Percentiles rank a stretch among this genome's conserved stretches.
Evolutionary conservation across 2,797 vertebrate genomes (phyloP).

Genomic region (Malurus leucopterus): DNA sequence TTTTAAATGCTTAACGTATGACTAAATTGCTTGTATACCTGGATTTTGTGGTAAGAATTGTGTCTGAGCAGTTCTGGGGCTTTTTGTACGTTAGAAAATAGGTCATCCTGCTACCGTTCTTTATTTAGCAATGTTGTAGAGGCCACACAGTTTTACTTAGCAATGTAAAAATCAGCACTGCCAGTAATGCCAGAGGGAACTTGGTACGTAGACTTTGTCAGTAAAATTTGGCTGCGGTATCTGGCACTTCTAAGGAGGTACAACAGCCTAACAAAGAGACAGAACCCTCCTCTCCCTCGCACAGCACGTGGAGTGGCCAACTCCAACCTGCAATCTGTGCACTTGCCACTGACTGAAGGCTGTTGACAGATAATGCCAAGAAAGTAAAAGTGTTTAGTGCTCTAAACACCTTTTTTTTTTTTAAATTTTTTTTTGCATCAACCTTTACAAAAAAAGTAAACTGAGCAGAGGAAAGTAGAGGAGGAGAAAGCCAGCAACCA

Average conservation of each 20-base stretch:
- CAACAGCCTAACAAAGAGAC: not conserved
- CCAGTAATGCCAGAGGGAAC: not conserved
- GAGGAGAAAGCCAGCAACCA: not conserved
- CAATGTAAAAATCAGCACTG: not conserved
- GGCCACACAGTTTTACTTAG: not conserved
- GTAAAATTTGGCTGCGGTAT: not conserved
- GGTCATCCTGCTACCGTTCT: not conserved
- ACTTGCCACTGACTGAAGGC: not conserved
- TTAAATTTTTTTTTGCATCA: not conserved
- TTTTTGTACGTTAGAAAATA: not conserved
- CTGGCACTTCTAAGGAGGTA: not conserved
- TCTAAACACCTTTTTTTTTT: not conserved
- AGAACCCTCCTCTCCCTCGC: not conserved
- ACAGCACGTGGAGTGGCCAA: not conserved
- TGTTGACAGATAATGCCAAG: constrained; percentile 13
- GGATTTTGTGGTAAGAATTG: not conserved
- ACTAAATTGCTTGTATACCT: not conserved
- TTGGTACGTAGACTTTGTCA: not conserved
- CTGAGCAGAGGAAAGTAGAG: not conserved
- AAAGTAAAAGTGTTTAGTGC: not conserved
- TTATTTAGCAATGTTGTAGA: not conserved
- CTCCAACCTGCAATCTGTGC: not conserved
- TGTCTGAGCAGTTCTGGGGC: not conserved
- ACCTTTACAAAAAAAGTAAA: not conserved
- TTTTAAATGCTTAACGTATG: not conserved